Evolutionary conservation across 2,797 vertebrate species (phyloP).

Genomic region (Paratrypauchen microcephalus): DNA sequence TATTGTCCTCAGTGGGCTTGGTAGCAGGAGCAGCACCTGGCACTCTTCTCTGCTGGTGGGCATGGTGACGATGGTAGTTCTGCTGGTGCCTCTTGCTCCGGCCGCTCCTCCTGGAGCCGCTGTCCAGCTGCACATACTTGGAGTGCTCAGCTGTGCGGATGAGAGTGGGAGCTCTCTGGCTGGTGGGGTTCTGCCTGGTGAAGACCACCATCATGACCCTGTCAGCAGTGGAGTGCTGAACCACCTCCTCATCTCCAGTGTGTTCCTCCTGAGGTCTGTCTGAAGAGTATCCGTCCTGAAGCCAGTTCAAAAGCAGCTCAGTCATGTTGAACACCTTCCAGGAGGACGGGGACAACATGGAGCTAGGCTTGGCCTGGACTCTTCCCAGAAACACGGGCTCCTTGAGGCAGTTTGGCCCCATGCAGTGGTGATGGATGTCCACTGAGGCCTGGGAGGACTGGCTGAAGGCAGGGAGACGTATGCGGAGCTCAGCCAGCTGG

Average conservation of each 20-base stretch:
- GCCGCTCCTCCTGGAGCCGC: slow-evolving; percentile 23
- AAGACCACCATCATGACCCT: slow-evolving; percentile 85
- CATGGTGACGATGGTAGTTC: slow-evolving; percentile 55
- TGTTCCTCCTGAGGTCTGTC: not conserved
- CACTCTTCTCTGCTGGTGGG: slow-evolving; percentile 29
- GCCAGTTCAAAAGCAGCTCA: slow-evolving; percentile 74
- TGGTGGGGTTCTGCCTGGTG: slow-evolving; percentile 61
- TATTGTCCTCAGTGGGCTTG: slow-evolving; percentile 14
- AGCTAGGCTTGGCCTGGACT: slow-evolving; percentile 54
- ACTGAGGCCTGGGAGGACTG: slow-evolving; percentile 57
- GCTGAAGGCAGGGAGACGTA: slow-evolving; percentile 70
- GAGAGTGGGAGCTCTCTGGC: slow-evolving; percentile 68
- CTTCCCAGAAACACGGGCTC: slow-evolving; percentile 76
- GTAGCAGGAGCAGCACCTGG: slow-evolving; percentile 1
- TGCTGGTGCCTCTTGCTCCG: slow-evolving; percentile 73
- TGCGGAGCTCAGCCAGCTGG: slow-evolving; percentile 79
- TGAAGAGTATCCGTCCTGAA: slow-evolving; percentile 48
- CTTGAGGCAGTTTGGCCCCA: slow-evolving; percentile 39
- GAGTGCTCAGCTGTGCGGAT: slow-evolving; percentile 83
- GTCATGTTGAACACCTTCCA: slow-evolving; percentile 87
- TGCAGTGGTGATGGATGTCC: slow-evolving; percentile 79
- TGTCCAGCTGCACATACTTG: slow-evolving; percentile 78
- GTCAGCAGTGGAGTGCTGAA: slow-evolving; percentile 51
- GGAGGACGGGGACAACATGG: slow-evolving; percentile 52
- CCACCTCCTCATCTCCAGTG: slow-evolving; percentile 12